A percentile compares a stretch with the other conserved stretches of the same genome.
Conservation (phyloP, 2,113 vertebrate species). For the Melanocharis versteri region DNA sequence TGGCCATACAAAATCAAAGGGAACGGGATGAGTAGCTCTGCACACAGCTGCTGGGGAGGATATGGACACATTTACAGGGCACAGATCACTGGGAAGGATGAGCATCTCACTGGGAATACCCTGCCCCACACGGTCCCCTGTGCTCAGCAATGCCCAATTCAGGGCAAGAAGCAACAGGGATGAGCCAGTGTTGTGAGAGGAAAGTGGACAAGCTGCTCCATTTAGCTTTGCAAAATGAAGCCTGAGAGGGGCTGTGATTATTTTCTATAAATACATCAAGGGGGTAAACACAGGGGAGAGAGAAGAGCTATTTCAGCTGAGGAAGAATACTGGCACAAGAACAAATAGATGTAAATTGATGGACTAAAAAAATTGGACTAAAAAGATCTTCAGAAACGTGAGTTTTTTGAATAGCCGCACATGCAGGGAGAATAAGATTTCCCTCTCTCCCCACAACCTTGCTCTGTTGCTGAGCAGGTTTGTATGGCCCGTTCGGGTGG, state of each 20-base stretch:
- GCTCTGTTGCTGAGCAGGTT: background rate
- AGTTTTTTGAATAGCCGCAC: background rate
- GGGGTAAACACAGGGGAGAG: slow-evolving; percentile 47
- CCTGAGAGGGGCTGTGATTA: slow-evolving; percentile 24
- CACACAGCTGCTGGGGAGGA: background rate
- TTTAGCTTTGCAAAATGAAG: slow-evolving; percentile 1
- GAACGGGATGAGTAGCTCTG: background rate
- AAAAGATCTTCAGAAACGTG: background rate
- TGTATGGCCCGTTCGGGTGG: background rate
- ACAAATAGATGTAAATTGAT: slow-evolving; percentile 52
- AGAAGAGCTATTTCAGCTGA: slow-evolving; percentile 36
- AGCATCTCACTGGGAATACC: background rate
- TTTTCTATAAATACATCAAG: slow-evolving; percentile 60
- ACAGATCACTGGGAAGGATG: fast-evolving
- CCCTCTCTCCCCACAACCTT: background rate
- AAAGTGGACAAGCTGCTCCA: background rate
- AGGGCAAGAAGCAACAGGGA: background rate
- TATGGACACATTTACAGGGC: background rate
- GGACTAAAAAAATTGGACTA: background rate
- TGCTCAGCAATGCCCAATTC: background rate
- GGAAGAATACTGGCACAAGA: slow-evolving; percentile 41
- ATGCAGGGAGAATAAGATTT: background rate
- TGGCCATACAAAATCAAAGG: background rate
- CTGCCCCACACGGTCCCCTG: fast-evolving
- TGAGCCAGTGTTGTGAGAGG: background rate